Evolutionary conservation across 2,113 vertebrate genomes (phyloP), one percentile per base, ranked within the genome.

Genomic region (Tauraco erythrolophus): DNA sequence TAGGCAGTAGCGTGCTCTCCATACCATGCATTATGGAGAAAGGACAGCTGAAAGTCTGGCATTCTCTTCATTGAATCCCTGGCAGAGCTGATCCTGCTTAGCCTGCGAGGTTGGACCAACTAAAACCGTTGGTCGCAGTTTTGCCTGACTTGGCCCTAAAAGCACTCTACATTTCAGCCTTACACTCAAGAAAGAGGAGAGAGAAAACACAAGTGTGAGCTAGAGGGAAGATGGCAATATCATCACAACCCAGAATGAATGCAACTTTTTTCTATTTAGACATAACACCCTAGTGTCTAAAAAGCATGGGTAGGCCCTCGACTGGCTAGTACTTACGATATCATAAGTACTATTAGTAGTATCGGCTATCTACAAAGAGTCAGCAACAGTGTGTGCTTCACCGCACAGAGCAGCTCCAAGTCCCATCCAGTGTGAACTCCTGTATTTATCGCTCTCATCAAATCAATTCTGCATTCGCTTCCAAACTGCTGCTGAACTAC

Each of bases 391-490:
- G 17, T 31, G 14, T 64, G 22, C 60, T 80, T 25, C 60, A 39
- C 30, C 1, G 1, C 57, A 24, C 19, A 39, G 74, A 37, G 46
- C 48, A 58, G 15, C 79, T 88, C 50, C 0, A 0, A 69, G 39
- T 27, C 33, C 69, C 22, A 1, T 24, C 46, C n/a, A 31, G 13
- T 8, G 19, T 23, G 43, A 48, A 6, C 50, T 78, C 39, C 19
- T 10, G 6, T 64, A 28, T 35, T 68, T 58, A 45, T 66, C 4
- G 0, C 6, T 85, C 33, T 51, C 21, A 16, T 68, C 48, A 51
- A 65, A 35, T 27, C 21, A 69, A 0, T 57, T 35, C 33, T 10
- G 39, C 28, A 6, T 35, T 80, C 21, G 2, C n/a, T 70, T n/a
- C 78, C 70, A 7, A 3, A 37, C 51, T 11, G 6, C 69, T 75